These are phyloP conservation scores for Galago senegalensis DNA, from an alignment of 2,797 vertebrate species.

Conservation along the genomic window DNA sequence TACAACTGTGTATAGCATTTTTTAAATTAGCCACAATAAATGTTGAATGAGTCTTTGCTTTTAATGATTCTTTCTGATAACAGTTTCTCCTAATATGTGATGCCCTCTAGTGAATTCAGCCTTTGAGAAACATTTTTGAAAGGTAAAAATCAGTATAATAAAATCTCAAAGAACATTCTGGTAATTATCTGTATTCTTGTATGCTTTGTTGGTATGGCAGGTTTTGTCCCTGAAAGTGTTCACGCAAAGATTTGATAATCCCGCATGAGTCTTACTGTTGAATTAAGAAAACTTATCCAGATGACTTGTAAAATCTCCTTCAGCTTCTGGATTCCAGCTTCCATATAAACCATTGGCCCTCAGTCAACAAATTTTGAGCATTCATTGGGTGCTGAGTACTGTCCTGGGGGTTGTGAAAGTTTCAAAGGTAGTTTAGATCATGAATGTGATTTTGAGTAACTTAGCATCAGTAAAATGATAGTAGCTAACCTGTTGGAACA, in stretches of 20 bases:
- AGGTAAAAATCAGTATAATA: constrained; percentile 4
- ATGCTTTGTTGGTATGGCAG: constrained; percentile 7
- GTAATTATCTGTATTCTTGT: background rate
- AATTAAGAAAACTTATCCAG: constrained; percentile 19
- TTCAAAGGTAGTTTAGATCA: background rate
- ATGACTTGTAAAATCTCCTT: constrained; percentile 5
- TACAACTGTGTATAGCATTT: background rate
- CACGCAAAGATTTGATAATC: constrained; percentile 16
- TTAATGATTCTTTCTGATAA: constrained; percentile 45
- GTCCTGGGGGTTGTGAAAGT: background rate
- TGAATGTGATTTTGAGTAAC: background rate
- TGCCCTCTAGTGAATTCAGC: constrained; percentile 72
- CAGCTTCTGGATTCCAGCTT: background rate
- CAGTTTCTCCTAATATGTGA: constrained; percentile 64
- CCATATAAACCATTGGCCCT: background rate
- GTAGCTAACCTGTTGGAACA: background rate
- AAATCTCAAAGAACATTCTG: constrained; percentile 52
- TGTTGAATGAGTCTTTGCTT: constrained; percentile 49
- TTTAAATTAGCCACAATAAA: background rate
- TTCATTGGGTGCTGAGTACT: background rate
- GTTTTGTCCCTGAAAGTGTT: constrained; percentile 14
- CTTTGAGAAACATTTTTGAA: constrained; percentile 45
- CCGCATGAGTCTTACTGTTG: background rate
- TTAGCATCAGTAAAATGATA: background rate
- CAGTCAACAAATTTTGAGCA: background rate